Evolutionary conservation across 1,140 invertebrate species (phyloP), one percentile per base, ranked within the genome.

Genomic region (Drosophila kurseongensis): DNA sequence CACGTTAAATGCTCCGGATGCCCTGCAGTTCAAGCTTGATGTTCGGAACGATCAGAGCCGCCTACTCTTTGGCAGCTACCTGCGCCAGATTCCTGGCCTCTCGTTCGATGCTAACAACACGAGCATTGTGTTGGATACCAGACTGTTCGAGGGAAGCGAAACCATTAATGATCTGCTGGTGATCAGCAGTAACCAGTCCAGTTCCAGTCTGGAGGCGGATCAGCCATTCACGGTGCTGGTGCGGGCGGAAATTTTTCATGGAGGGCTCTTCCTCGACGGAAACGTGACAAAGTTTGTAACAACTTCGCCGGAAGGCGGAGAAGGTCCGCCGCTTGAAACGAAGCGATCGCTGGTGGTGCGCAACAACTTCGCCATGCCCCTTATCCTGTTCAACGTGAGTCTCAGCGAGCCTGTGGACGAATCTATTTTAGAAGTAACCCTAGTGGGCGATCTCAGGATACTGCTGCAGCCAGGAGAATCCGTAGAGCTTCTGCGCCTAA

Each of bases 181-280:
- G 2, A 42, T 90, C 4, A 57, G 50, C 40, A 67, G 48, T 16
- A 58, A 68, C 27, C 51, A 41, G 29, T 57, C 51, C 6, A 57
- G 50, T 16, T 35, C 44, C 36, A 63, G 44, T 29, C 10, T 42
- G 27, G 57, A 61, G 0, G 55, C 69, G 8, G 66, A 67, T 35
- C 56, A 67, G 16, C 10, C 13, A 13, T 91, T 91, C 10, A 90
- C 81, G 0, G 75, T 92, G 6, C 57, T 90, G 36, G 71, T 92
- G 13, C 66, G 88, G 0, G 91, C 91, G 0, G 81, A 92, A 35
- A 78, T 92, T 36, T 92, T 80, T 14, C 91, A 91, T 14, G 91
- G 91, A 2, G 65, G 76, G 2, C 56, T 92, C 4, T 10, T 36
- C 9, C 92, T 61, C 27, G 80, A 92, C 54, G 40, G 45, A 2